Conservation (phyloP, 2,888 invertebrate species). For the Acanthosepion esculentum region DNA sequence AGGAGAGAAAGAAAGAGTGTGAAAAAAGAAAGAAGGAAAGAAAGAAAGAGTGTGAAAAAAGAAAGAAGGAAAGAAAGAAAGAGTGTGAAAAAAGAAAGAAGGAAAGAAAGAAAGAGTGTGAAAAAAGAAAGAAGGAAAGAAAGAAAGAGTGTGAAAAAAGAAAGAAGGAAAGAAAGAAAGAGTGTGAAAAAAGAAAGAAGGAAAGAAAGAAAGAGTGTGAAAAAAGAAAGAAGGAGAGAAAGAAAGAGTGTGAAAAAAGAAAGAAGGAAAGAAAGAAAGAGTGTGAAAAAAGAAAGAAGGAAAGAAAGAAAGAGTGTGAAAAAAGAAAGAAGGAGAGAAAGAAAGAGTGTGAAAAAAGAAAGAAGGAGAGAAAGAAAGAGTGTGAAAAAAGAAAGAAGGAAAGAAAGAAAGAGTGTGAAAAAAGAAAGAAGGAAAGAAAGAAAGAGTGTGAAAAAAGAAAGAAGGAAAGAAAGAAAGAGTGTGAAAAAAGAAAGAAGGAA, state of each 20-base stretch:
- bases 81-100: not conserved
- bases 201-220: not conserved
- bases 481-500: too few relatives aligned
- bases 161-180: not conserved
- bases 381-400: not conserved
- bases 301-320: too few relatives aligned
- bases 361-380: too few relatives aligned
- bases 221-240: not conserved
- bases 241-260: too few relatives aligned
- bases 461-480: not conserved
- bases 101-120: not conserved
- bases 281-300: not conserved
- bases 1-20: too few relatives aligned
- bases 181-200: too few relatives aligned
- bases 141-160: rapidly evolving
- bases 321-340: not conserved
- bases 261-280: not conserved
- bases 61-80: not conserved
- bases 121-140: too few relatives aligned
- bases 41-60: not conserved
- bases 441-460: not conserved
- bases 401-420: not conserved
- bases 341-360: not conserved
- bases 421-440: too few relatives aligned
- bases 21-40: not conserved